Base-by-base conservation (phyloP, 2,113 vertebrate genomes). In the Serilophus lunatus region DNA sequence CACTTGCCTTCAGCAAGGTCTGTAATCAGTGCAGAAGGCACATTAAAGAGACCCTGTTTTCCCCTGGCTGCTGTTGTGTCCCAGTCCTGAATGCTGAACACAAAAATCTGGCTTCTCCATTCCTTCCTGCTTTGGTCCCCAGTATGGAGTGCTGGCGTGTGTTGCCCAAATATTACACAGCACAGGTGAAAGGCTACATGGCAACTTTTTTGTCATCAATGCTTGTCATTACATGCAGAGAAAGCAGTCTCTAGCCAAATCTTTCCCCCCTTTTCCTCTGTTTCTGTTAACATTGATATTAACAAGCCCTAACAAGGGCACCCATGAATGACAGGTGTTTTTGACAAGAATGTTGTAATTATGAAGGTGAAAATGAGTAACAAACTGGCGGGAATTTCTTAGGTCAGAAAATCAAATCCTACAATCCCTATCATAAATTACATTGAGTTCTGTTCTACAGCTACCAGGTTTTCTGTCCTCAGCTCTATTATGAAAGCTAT, bases 81-180 rank as follows among this genome's bases (percentile, higher is more conserved):
- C 23, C 7, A 16, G 23, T 15, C 13, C 29, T 75, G 47, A 53
- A 4, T 5, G 28, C 22, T 56, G 16, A 90, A 18, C 23, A 56
- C 26, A 45, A 69, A 63, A 12, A 9, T 51, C 18, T 29, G 12
- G 18, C 1, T 90, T n/a, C 44, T 65, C 57, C 17, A 4, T 18
- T 42, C 22, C 47, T 79, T 82, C 26, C 44, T 23, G 4, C 16
- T 26, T 1, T 10, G 11, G 12, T 56, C 22, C 6, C 0, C 36
- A 64, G 33, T 0, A 1, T 11, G 4, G 17, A 3, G 2, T 40
- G 25, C 9, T 63, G 20, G 2, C 26, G 1, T 18, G 42, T 47
- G 18, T 20, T 75, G 47, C 16, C 16, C 16, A 56, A 36, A 54
- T 10, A 69, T 12, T 15, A 20, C 10, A 29, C 63, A 54, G 9